These are phyloP conservation scores for Lynx canadensis DNA, from an alignment of 2,113 vertebrate species.

Conservation along the genomic window DNA sequence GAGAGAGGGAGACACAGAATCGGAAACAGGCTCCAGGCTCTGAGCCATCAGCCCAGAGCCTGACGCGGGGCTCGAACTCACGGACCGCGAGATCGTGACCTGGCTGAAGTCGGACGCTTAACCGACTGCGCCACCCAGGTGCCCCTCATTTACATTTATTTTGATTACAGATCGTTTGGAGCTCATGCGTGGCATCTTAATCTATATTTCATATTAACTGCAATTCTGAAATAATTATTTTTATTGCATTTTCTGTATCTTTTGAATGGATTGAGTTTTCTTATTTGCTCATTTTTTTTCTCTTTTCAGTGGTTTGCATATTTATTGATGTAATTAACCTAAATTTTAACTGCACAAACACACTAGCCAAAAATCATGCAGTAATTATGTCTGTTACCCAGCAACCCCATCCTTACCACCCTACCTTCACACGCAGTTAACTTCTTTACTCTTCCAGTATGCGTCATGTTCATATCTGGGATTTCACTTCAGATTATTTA, in stretches of 20 bases:
- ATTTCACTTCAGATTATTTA: background rate
- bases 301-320: background rate
- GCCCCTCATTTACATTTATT: background rate
- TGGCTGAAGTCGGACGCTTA: no score
- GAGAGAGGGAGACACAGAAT: no score
- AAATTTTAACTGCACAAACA: background rate
- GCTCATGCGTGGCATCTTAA: background rate
- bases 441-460: background rate
- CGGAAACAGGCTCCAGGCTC: no score
- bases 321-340: background rate
- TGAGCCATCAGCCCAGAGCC: no score
- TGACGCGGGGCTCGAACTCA: no score
- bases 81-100: no score
- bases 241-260: background rate
- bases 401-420: background rate
- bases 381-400: background rate
- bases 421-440: background rate
- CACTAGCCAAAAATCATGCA: background rate
- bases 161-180: background rate
- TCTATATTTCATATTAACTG: background rate
- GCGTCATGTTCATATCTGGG: background rate
- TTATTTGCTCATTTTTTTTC: background rate
- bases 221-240: slow-evolving; percentile 7
- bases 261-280: background rate
- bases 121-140: no score